Percentiles rank a stretch among this genome's conserved stretches.
These are phyloP conservation scores for Lepilemur septentrionalis DNA, from an alignment of 2,797 vertebrate genomes.

Conservation along the genomic window DNA sequence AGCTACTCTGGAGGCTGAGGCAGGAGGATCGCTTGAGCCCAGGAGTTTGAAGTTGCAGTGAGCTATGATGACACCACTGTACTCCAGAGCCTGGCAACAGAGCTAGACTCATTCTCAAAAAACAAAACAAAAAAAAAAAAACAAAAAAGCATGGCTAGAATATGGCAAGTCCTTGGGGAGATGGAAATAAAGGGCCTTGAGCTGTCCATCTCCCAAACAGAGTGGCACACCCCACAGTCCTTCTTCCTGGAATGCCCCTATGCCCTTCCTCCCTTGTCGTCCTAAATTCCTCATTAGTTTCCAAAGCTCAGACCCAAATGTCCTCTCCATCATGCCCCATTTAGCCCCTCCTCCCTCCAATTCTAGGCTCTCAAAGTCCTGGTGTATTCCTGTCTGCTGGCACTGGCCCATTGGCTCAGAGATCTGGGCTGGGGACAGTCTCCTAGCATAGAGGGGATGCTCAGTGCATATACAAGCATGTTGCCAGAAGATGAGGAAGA, in stretches of 20 bases:
- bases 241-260: not conserved
- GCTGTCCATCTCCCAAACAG: not conserved
- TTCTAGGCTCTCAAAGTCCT: not conserved
- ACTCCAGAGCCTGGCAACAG: too few species aligned
- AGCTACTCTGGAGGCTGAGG: too few species aligned
- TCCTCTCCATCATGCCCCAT: not conserved
- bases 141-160: not conserved
- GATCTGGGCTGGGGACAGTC: not conserved
- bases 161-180: too few species aligned
- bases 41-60: too few species aligned
- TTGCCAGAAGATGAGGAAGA: not conserved
- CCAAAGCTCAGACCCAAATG: not conserved
- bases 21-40: too few species aligned
- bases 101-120: too few species aligned
- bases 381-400: not conserved
- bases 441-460: not conserved
- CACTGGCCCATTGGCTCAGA: not conserved
- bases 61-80: too few species aligned
- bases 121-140: too few species aligned
- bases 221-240: not conserved
- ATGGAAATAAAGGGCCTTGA: not conserved
- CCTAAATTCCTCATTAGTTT: not conserved
- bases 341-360: not conserved
- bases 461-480: accelerated
- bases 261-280: too few species aligned